A percentile compares a stretch with the other conserved stretches of the same genome.
phyloP scores from a whole-genome alignment of 2,113 vertebrate species.

The Ammodytes dubius region DNA sequence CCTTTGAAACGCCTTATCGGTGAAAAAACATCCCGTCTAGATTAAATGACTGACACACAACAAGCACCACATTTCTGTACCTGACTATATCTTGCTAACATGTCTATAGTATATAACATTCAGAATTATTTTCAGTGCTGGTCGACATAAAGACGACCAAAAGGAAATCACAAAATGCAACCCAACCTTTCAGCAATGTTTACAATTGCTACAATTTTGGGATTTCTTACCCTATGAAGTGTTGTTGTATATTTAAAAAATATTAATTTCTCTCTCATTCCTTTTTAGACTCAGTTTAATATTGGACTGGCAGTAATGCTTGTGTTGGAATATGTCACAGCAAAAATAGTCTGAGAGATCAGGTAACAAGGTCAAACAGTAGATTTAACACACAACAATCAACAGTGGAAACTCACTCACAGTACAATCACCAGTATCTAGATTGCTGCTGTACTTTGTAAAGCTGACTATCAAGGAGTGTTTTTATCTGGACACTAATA shows the following conservation, averaged over 20 bases:
- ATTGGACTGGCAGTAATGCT: background rate
- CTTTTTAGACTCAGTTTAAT: background rate
- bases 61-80: background rate
- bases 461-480: background rate
- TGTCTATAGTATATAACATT: background rate
- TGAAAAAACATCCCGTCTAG: conserved; percentile 1
- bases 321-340: background rate
- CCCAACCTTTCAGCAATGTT: background rate
- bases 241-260: background rate
- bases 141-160: background rate
- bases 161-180: background rate
- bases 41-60: background rate
- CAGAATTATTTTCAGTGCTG: background rate
- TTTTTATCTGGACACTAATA: conserved; percentile 9
- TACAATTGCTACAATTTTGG: background rate
- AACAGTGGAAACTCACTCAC: background rate
- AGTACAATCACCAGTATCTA: background rate
- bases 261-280: background rate
- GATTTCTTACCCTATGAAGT: background rate
- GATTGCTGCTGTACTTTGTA: background rate
- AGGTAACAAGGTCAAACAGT: background rate
- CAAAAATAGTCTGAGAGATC: background rate
- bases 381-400: background rate
- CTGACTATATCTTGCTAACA: background rate
- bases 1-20: background rate